Evolutionary conservation across 2,797 vertebrate genomes (phyloP), one percentile per base, ranked within the genome.

Genomic region (Rhinophrynus dorsalis): DNA sequence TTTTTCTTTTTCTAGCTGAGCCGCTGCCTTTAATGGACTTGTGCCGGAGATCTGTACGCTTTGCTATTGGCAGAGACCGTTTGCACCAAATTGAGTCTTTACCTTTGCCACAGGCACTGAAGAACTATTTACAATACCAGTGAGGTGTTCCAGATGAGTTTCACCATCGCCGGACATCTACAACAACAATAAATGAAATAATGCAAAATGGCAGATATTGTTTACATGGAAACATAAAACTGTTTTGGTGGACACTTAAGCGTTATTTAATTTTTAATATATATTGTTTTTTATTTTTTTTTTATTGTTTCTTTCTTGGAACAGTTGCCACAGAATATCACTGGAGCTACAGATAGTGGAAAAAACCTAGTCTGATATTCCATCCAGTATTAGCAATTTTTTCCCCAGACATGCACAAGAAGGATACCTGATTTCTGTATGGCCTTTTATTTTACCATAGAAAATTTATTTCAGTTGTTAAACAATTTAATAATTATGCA

Each of bases 111-210:
- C 93, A 94, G 80, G 93, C 95, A 59, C 91, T 99, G 80, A 99
- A 98, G 86, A 96, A 95, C 90, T 99, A 97, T 87, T 93, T 99
- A 90, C 96, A 97, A 78, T 98, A 98, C 89, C 96, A 98, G 83
- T 98, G 85, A 83, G 70, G 77, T 56, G 1, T 75, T 48, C 10
- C 57, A 73, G 66, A 68, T 44, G 75, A 54, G 26, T 65, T 23
- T 37, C 79, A 70, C 75, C 77, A 82, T 80, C 76, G 40, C 74
- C 72, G 79, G 81, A 83, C 75, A 81, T 77, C 61, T 56, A 47
- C 13, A 23, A 64, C 27, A 55, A 21, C 29, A 47, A 6, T 30
- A 58, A 64, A 24, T 35, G 47, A 60, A 79, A 76, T 79, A 83
- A 84, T 81, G 82, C 82, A 85, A 85, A 85, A 79, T 75, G 73